Base-by-base conservation (phyloP, 2,113 vertebrate species). In the Pangasianodon gigas region DNA sequence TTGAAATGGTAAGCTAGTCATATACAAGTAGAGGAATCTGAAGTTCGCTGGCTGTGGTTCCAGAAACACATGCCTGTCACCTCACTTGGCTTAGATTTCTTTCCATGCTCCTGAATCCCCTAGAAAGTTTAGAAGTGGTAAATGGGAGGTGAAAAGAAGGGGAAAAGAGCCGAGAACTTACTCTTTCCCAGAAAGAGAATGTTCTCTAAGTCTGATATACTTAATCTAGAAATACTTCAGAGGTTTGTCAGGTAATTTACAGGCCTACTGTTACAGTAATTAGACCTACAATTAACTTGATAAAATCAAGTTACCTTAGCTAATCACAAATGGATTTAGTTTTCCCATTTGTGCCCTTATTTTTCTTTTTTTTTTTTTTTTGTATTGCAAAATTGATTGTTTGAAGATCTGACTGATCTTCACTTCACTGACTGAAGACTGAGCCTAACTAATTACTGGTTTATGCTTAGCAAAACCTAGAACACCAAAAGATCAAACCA, bases 1-100 rank as follows among this genome's bases (percentile, higher is more conserved):
- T 91, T 90, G 88, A 16, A 81, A 81, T 85, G 86, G 87, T 29
- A 84, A 92, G 89, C 84, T 48, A 88, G 90, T 92, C 84, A 48
- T 85, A 74, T 51, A 87, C 79, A 62, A n/a, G 26, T 87, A 89
- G 46, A 87, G 84, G 48, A 92, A 84, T 82, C 83, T 86, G 85
- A 67, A 86, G 85, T 84, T 87, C 79, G 69, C 88, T 67, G 90
- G 54, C 29, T 89, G 69, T 91, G 91, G 89, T 82, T 89, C 56
- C 80, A 87, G 79, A 90, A 82, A 56, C 48, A 24, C 48, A 24
- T 89, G 87, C 77, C 90, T 58, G 69, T 91, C 85, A 89, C 58
- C 71, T 67, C n/a, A 74, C 26, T 41, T 48, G 54, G 74, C 32
- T 87, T 88, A 44, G 56, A 52, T 80, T 89, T 88, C 85, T 67